Evolutionary conservation across 30 jellyfish, hydroid and myxozoan genomes (phyloP), one percentile per base, ranked within the genome.

Genomic region (Nemopilema nomurai): DNA sequence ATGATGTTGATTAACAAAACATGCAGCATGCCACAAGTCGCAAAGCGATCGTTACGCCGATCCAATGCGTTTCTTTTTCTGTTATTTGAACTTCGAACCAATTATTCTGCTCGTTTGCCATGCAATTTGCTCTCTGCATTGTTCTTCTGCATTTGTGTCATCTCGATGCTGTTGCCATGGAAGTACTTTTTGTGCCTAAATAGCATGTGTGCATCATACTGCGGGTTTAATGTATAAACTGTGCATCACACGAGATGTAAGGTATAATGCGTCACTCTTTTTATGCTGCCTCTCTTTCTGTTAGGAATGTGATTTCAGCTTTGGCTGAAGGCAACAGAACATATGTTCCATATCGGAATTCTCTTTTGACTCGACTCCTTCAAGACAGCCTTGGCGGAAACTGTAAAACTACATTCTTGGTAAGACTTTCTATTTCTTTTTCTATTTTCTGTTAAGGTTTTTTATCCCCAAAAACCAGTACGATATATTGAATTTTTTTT

Each of bases 381-480:
- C 99, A 94, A 80, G 99, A 94, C 71, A 94, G 99, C 80, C 89
- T 94, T 26, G 99, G 99, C 0, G 99, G 99, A 29, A 94, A 94
- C 57, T 94, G 99, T 88, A 94, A 94, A 65, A 94, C 99, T 0
- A 94, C 97, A 63, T 74, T 94, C 30, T 67, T 94, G 78, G 99
- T 94, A 76, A 71, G 97, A 67, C 9, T n/a, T 16, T 18, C 28
- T 19, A 13, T 13, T 20, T 8, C 62, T 23, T 25, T 71, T 8
- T 16, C 16, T 57, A 13, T 51, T 28, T 9, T 80, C 7, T 19
- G 32, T 74, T n/a, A 18, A 33, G 79, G 57, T 3, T 3, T 41
- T 13, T 41, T 41, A 41, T 41, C 6, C 13, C 57, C 13, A 3
- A 13, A 41, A 6, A 6, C 57, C 13, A 41, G 6, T 41, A 3